Evolutionary conservation across 2,888 invertebrate species (phyloP), one percentile per base, ranked within the genome.

Genomic region (Caenorhabditis sp.): DNA sequence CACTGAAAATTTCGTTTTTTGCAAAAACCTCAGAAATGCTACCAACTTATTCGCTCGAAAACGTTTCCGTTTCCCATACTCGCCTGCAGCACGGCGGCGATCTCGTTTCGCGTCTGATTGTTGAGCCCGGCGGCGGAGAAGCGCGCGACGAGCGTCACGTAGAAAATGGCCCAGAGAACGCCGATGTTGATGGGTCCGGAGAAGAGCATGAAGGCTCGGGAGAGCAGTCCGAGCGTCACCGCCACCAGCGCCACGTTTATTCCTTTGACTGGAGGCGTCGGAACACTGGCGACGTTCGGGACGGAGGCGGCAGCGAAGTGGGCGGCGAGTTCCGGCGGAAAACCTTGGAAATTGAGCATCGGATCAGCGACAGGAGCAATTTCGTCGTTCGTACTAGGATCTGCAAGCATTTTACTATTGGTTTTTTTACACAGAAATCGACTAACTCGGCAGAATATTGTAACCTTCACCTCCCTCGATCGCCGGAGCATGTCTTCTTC

Each of bases 391-490:
- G 15, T 22, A 6, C 20, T 4, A 1, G 50, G 50, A 11, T 32
- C 50, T 50, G 50, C 11, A 45, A 4, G 1, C n/a, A 50, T 27
- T 24, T 17, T 45, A 2, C 11, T 2, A 2, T 13, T 7, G 11
- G 35, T 35, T 35, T 9, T 35, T 37, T 15, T 6, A 8, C n/a
- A n/a, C n/a, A 13, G 13, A 35, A 24, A 58, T 13, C 4, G n/a
- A 43, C 66, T 58, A 35, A 68, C 66, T 41, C 17, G 66, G 39
- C 15, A 66, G 30, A 41, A 63, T 46, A 50, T 61, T 71, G 30
- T 61, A 79, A n/a, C 72, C 77, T 20, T 83, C 83, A 11, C 83
- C 83, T n/a, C 83, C 83, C 50, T 83, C 83, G 55, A 83, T 79
- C 3, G 78, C 78, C 17, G 83, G 83, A 7, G 83, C 79, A 20